Percentiles rank a stretch among this genome's conserved stretches.
Conservation (phyloP, 2,797 vertebrate genomes). For the Neosalanx taihuensis region DNA sequence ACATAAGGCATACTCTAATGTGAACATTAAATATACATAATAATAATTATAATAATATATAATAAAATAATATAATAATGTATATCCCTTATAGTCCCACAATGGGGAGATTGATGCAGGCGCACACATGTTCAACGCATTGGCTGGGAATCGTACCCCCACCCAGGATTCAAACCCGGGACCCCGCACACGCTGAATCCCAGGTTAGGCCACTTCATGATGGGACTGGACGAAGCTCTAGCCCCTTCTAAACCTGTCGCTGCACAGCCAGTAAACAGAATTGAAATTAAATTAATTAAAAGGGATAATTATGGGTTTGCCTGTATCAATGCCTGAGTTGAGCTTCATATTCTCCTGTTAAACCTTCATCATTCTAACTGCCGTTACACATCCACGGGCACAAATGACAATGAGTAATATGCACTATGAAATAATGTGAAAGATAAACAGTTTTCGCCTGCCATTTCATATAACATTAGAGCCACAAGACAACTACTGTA, state of each 20-base stretch:
- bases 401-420: background rate
- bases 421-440: background rate
- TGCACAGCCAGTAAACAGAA: no score
- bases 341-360: background rate
- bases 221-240: no score
- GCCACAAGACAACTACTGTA: background rate
- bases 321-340: background rate
- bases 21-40: background rate
- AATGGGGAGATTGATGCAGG: no score
- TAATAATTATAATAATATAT: background rate
- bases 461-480: background rate
- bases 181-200: no score
- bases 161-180: no score
- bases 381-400: background rate
- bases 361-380: background rate
- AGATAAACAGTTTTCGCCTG: background rate
- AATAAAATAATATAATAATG: background rate
- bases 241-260: no score
- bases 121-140: no score
- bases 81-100: no score
- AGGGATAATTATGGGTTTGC: background rate
- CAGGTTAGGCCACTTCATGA: no score
- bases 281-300: no score
- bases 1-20: background rate
- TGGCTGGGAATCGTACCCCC: no score